Percentiles rank a stretch among this genome's conserved stretches.
Evolutionary conservation across 2,888 invertebrate genomes (phyloP).

Genomic region (Cepaea hortensis): DNA sequence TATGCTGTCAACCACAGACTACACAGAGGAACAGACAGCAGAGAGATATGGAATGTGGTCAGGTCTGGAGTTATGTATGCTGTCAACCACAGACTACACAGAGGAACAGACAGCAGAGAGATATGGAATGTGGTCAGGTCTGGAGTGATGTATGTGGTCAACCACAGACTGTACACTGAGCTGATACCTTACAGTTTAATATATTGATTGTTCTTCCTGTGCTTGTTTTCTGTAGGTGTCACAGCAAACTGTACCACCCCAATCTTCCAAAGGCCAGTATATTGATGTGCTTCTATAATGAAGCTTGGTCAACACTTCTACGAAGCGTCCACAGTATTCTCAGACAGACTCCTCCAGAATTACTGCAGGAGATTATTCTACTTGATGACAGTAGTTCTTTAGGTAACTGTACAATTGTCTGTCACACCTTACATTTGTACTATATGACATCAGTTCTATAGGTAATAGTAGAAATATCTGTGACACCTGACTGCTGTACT

Average conservation of each 20-base stretch:
- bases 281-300: slow-evolving; percentile 96
- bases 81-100: too few species aligned
- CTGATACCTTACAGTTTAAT: too few species aligned
- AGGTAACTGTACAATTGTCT: slow-evolving; percentile 74
- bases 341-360: slow-evolving; percentile 84
- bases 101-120: too few species aligned
- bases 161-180: too few species aligned
- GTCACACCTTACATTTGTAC: slow-evolving; percentile 76
- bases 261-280: slow-evolving; percentile 88
- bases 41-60: too few species aligned
- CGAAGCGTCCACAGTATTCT: slow-evolving; percentile 91
- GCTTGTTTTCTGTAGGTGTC: slow-evolving; percentile 81
- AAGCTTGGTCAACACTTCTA: slow-evolving; percentile 90
- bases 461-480: too few species aligned
- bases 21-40: too few species aligned
- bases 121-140: too few species aligned
- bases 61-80: too few species aligned
- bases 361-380: slow-evolving; percentile 92
- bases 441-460: too few species aligned
- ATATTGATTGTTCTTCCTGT: not conserved
- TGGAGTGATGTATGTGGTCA: too few species aligned
- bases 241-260: slow-evolving; percentile 80
- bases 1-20: too few species aligned
- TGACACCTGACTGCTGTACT: slow-evolving; percentile 90
- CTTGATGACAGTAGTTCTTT: slow-evolving; percentile 93